Conservation (phyloP, 2,113 vertebrate species). For the Phaetusa simplex region DNA sequence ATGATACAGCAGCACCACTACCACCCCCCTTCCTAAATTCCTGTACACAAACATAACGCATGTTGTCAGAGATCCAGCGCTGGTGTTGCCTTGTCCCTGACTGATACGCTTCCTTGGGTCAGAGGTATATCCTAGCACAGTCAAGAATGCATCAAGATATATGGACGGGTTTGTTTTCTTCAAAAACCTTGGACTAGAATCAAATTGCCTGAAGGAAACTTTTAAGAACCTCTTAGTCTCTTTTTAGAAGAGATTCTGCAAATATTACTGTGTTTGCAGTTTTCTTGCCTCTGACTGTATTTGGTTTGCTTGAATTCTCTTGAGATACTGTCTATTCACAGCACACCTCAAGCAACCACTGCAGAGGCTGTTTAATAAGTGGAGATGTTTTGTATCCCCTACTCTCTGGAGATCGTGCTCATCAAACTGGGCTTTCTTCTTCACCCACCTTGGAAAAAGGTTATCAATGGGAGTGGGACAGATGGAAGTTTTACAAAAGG, state of each 20-base stretch:
- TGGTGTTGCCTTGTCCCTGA: not conserved
- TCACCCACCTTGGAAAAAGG: not conserved
- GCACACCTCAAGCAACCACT: not conserved
- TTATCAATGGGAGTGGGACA: not conserved
- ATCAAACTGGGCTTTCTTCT: not conserved
- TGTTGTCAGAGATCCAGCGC: not conserved
- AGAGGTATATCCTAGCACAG: not conserved
- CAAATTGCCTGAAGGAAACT: constrained; percentile 17
- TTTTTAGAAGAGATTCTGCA: not conserved
- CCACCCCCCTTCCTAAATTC: not conserved
- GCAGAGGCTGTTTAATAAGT: not conserved
- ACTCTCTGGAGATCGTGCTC: not conserved
- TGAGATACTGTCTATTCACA: not conserved
- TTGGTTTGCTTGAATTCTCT: not conserved
- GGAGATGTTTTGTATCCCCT: not conserved
- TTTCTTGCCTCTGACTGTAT: not conserved
- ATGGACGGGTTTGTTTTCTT: not conserved
- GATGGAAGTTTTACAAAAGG: not conserved
- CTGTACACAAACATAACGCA: not conserved
- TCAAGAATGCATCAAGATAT: not conserved
- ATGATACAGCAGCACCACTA: not conserved
- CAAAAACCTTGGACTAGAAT: not conserved
- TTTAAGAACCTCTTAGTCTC: not conserved
- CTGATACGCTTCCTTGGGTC: not conserved
- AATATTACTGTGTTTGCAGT: not conserved